Evolutionary conservation across 2,888 invertebrate species (phyloP), one percentile per base, ranked within the genome.

Genomic region (Agonopterix subpropinquella): DNA sequence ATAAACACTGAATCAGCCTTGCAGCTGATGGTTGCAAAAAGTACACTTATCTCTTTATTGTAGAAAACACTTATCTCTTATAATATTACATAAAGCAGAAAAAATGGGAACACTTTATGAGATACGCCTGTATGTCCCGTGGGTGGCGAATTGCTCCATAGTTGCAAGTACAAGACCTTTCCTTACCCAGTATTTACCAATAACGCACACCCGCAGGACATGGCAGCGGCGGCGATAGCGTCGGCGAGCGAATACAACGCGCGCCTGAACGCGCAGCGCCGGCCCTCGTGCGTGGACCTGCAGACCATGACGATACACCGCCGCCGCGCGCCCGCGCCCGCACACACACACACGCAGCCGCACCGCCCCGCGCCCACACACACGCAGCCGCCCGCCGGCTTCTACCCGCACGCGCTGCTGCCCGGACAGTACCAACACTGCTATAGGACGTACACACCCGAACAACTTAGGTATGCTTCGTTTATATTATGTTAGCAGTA

Each of bases 381-480:
- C 56, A 80, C 87, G 53, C 70, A 81, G 2, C 89, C 91, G 50
- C 88, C 90, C 45, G 86, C 85, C 46, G 90, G 90, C 59, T 80
- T 92, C 77, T 99, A 98, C 90, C 99, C 99, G 13, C 93, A 98
- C 53, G 93, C 98, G 43, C 89, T 99, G 56, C 93, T 99, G 63
- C 97, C 98, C 39, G 98, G 98, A n/a, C 99, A 99, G 87, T 99
- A 93, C 86, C 95, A 95, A 61, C 96, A 98, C 78, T 91, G 92
- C 72, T 98, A 94, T 81, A 92, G 93, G 67, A 64, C 78, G 51
- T 98, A 96, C 76, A 92, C 95, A 1, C 89, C 96, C 5, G 91
- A 93, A 10, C 97, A 98, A 80, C 88, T 99, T 15, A 61, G 82
- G 82, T 81, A 18, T 18, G 18, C 18, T 18, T 18, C 4, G 18